phyloP scores from a whole-genome alignment of 2,797 vertebrate genomes.

The Meda fulgida region DNA sequence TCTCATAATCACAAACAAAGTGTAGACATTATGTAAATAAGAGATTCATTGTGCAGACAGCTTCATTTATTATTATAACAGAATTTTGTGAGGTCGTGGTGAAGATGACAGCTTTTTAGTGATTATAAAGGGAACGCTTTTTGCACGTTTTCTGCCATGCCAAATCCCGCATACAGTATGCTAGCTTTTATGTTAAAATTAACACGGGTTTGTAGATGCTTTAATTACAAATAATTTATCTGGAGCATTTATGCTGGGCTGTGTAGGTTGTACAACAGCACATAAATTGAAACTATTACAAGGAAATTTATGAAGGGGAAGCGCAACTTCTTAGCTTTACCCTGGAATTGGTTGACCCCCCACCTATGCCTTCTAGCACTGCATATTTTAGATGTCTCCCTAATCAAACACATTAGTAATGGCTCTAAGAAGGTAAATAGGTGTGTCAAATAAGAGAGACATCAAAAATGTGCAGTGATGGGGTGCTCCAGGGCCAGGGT shows the following conservation, averaged over 20 bases:
- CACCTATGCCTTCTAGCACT: background rate
- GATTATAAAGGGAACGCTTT: background rate
- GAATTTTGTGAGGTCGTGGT: background rate
- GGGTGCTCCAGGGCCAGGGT: background rate
- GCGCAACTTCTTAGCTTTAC: background rate
- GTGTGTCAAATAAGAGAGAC: background rate
- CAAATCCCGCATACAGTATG: background rate
- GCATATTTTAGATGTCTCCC: background rate
- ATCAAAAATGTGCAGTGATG: background rate
- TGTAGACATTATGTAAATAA: background rate
- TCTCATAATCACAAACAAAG: background rate
- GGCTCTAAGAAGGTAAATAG: background rate
- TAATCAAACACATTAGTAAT: background rate
- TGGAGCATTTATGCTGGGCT: background rate
- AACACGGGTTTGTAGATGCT: background rate
- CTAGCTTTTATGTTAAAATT: background rate
- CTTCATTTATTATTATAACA: background rate
- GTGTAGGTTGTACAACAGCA: background rate
- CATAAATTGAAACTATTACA: background rate
- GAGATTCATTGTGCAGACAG: background rate
- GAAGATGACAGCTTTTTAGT: background rate
- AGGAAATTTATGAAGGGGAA: background rate
- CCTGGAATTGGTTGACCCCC: background rate
- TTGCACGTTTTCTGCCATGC: background rate
- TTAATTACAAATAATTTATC: background rate